Evolutionary conservation across 2,888 invertebrate genomes (phyloP).

Genomic region (Aricia artaxerxes): DNA sequence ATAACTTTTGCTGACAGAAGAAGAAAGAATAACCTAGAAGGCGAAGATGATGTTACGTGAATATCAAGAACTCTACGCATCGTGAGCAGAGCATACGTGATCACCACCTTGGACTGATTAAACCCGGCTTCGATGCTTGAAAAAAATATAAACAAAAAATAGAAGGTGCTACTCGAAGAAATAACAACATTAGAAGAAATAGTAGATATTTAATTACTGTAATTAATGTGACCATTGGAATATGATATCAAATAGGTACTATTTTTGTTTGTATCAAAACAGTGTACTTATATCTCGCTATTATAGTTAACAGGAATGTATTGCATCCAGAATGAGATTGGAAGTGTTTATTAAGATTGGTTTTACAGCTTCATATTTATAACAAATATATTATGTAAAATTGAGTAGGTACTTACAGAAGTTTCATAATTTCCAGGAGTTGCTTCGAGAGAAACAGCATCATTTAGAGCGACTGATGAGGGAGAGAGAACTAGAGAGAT

Average conservation of each 20-base stretch:
- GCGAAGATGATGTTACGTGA: not conserved
- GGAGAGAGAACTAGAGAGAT: slow-evolving; percentile 94
- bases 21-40: not conserved
- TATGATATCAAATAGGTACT: not conserved
- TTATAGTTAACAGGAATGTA: not conserved
- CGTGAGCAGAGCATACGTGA: not conserved
- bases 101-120: not conserved
- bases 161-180: not conserved
- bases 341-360: not conserved
- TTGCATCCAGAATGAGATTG: slow-evolving; percentile 1
- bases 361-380: not conserved
- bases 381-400: not conserved
- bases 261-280: not conserved
- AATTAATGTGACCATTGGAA: slow-evolving; percentile 13
- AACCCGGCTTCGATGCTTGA: not conserved
- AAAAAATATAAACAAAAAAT: not conserved
- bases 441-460: slow-evolving; percentile 95
- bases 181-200: not conserved
- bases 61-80: not conserved
- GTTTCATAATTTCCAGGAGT: slow-evolving; percentile 82
- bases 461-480: slow-evolving; percentile 95
- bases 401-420: not conserved
- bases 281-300: too few relatives aligned
- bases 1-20: not conserved
- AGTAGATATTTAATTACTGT: not conserved